phyloP scores from a whole-genome alignment of 2,888 invertebrate species.

The Cyrtodaria siliqua region DNA sequence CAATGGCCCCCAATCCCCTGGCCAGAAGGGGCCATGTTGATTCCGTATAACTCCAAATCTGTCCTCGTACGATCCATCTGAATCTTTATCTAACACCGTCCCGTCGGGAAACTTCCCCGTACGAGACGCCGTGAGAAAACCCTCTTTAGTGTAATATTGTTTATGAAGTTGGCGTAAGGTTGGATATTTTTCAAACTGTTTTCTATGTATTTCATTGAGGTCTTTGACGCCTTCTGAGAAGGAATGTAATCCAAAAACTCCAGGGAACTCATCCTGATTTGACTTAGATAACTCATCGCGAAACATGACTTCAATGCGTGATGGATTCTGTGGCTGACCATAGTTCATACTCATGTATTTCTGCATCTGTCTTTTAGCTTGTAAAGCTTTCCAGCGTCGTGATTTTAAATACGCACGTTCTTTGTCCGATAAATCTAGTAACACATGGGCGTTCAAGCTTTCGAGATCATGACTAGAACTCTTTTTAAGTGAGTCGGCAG shows the following conservation, averaged over 20 bases:
- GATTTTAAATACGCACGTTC: constrained; percentile 72
- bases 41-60: constrained; percentile 81
- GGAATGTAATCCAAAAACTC: constrained; percentile 76
- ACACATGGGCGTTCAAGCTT: constrained; percentile 77
- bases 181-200: constrained; percentile 68
- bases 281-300: constrained; percentile 69
- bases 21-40: constrained; percentile 85
- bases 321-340: constrained; percentile 50
- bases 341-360: constrained; percentile 69
- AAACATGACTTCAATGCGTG: constrained; percentile 74
- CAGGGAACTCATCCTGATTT: constrained; percentile 77
- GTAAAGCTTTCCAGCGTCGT: constrained; percentile 73
- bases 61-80: constrained; percentile 78
- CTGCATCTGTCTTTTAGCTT: constrained; percentile 69
- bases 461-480: constrained; percentile 65
- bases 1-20: constrained; percentile 81
- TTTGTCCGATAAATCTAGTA: constrained; percentile 74
- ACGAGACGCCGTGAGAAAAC: constrained; percentile 77
- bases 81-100: constrained; percentile 62
- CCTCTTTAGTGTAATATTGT: constrained; percentile 81
- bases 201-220: constrained; percentile 64
- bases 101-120: constrained; percentile 78
- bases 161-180: constrained; percentile 67
- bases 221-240: constrained; percentile 78
- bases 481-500: constrained; percentile 22